Conservation (phyloP, 2,113 vertebrate genomes). For the Gopherus evgoodei region DNA sequence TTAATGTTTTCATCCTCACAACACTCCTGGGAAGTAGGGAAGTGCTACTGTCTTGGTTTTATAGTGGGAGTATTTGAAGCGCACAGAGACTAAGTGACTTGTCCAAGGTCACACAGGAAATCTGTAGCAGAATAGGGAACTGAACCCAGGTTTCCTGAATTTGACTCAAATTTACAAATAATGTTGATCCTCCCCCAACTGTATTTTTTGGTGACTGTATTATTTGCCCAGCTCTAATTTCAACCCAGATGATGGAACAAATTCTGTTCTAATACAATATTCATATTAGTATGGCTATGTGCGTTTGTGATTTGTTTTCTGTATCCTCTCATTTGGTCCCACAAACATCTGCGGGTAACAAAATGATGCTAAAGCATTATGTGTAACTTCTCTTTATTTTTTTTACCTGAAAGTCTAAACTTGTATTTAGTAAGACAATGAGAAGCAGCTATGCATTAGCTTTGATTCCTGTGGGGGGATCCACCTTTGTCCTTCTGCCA, state of each 20-base stretch:
- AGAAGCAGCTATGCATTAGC: background rate
- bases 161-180: background rate
- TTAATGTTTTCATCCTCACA: background rate
- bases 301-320: slow-evolving; percentile 63
- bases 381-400: slow-evolving; percentile 21
- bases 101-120: background rate
- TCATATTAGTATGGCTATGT: slow-evolving; percentile 53
- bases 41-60: background rate
- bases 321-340: slow-evolving; percentile 60
- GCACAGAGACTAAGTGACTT: background rate
- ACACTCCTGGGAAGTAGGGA: background rate
- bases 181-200: background rate
- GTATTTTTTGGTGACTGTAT: background rate
- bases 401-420: slow-evolving; percentile 42
- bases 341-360: slow-evolving; percentile 42
- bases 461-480: background rate
- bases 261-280: slow-evolving; percentile 68
- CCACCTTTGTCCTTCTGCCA: background rate
- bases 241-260: background rate
- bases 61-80: background rate
- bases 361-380: slow-evolving; percentile 50
- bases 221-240: background rate
- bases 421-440: slow-evolving; percentile 34
- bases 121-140: background rate
- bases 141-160: background rate